phyloP scores from a whole-genome alignment of 2,888 invertebrate species.

The Coenonympha glycerion region DNA sequence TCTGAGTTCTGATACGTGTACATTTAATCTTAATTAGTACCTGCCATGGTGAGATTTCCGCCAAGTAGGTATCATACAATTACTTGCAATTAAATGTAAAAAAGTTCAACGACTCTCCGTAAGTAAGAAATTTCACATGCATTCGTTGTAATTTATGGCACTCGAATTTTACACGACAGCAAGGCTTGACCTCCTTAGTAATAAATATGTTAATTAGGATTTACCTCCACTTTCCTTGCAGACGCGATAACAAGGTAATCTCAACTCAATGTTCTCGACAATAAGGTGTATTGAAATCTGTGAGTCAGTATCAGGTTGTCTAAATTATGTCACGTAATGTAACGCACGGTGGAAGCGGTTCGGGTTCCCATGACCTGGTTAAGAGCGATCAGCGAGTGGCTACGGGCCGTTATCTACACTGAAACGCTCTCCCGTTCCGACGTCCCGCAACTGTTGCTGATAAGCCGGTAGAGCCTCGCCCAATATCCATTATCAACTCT shows the following conservation, averaged over 20 bases:
- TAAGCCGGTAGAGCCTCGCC: background rate
- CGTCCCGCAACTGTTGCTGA: background rate
- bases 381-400: slow-evolving; percentile 36
- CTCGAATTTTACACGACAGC: background rate
- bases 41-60: too few relatives aligned
- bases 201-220: slow-evolving; percentile 15
- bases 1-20: too few relatives aligned
- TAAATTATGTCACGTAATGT: slow-evolving; percentile 45
- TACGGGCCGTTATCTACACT: slow-evolving; percentile 41
- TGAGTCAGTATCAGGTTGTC: background rate
- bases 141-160: background rate
- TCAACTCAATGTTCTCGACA: background rate
- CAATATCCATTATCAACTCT: too few relatives aligned
- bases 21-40: too few relatives aligned
- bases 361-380: slow-evolving; percentile 49
- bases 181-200: slow-evolving; percentile 13
- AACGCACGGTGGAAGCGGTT: slow-evolving; percentile 22
- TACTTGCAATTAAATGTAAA: too few relatives aligned
- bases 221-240: slow-evolving; percentile 7
- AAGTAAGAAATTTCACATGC: background rate
- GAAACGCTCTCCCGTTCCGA: slow-evolving; percentile 12
- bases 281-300: background rate
- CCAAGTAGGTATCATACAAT: too few relatives aligned
- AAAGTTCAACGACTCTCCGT: background rate
- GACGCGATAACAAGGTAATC: background rate